Base-by-base conservation (phyloP, 2,888 invertebrate genomes). In the Drosophila kokeensis region DNA sequence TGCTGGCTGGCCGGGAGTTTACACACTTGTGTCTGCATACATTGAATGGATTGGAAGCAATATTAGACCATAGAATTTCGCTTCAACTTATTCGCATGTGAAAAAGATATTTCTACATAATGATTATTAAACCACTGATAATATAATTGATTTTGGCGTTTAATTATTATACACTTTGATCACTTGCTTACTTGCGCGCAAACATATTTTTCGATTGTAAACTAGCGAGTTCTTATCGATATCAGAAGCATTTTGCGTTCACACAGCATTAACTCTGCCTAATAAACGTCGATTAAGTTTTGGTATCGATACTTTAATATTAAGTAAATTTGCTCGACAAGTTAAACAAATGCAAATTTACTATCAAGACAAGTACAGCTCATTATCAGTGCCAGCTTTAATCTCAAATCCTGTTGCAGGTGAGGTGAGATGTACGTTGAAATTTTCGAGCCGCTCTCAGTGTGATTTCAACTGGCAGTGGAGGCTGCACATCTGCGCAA, bases 1-100 rank as follows among this genome's bases (percentile, higher is more conserved):
- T 87, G 91, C 92, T 40, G 94, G 94, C 7, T 95, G 92, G 92
- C 95, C 96, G 0, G 95, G 95, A 2, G 95, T 96, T 58, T 96
- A 96, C 81, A 95, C 95, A 0, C 94, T 93, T 82, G 94, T 95
- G 0, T 89, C 93, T 6, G 93, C 94, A 60, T 95, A 94, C 77
- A 89, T 94, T 42, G 93, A 94, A 1, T 96, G 96, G 95, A 95
- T 96, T 74, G 77, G 85, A 13, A 61, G 63, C 60, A 92, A 84
- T n/a, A 80, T 93, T 50, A 71, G 74, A 40, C 64, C 92, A n/a
- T 93, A 91, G 66, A 57, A 58, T 45, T 34, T 18, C n/a, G 15
- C 6, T 27, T 4, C 5, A 27, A 53, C 18, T 4, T 18, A 49
- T 11, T 38, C 11, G 34, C 4, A 53, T 21, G n/a, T 50, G 8